These are phyloP conservation scores for Dromaius novaehollandiae DNA, from an alignment of 2,113 vertebrate genomes.

Conservation along the genomic window DNA sequence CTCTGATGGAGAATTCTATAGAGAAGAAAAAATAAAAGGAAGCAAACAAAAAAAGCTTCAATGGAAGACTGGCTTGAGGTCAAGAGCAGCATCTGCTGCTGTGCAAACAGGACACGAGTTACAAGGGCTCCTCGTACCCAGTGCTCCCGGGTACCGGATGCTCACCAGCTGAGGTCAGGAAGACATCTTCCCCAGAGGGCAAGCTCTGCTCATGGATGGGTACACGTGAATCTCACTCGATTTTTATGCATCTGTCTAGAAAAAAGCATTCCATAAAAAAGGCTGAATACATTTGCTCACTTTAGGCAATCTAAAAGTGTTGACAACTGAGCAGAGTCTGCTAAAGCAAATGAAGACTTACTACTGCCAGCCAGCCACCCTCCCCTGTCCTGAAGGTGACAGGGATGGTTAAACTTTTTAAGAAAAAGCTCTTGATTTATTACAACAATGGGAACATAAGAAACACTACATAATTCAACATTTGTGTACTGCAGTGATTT, in stretches of 20 bases:
- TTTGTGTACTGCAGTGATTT: neutral
- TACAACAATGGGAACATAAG: neutral
- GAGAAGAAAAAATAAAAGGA: neutral
- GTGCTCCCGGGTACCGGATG: neutral
- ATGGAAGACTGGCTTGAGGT: neutral
- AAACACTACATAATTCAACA: neutral
- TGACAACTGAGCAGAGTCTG: neutral
- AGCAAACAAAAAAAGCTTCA: neutral
- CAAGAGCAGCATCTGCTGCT: constrained; percentile 34
- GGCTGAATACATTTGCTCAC: neutral
- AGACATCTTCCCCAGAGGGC: neutral
- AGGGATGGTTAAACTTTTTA: neutral
- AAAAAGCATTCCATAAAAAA: neutral
- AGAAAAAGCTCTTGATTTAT: neutral
- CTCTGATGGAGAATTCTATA: neutral
- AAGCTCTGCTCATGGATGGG: neutral
- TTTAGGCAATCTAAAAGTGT: neutral
- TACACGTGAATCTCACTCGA: neutral
- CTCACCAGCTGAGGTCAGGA: constrained; percentile 20
- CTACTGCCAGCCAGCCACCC: neutral
- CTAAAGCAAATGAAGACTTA: neutral
- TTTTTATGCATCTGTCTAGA: neutral
- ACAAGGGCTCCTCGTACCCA: neutral
- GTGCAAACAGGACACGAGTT: neutral
- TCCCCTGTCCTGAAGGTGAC: neutral